Percentiles rank a stretch among this genome's conserved stretches.
Conservation (phyloP, 2,888 invertebrate genomes). For the Blastobasis adustella region DNA sequence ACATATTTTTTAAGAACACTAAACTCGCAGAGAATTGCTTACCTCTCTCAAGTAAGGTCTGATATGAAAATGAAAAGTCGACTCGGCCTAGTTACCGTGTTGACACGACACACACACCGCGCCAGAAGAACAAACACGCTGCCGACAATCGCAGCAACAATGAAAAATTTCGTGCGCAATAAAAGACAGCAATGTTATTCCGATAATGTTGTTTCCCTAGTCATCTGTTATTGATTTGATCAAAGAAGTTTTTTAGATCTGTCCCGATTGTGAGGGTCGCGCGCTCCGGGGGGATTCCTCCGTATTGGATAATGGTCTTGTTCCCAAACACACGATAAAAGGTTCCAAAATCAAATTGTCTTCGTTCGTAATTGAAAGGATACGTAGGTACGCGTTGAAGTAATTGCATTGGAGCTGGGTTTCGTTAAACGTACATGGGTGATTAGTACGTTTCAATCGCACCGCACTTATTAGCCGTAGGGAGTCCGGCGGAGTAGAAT, state of each 20-base stretch:
- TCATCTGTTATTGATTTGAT: constrained; percentile 20
- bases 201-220: not conserved
- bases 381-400: too few species aligned
- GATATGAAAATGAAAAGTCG: not conserved
- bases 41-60: too few species aligned
- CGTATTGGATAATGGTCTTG: constrained; percentile 44
- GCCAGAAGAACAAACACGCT: not conserved
- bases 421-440: not conserved
- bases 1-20: too few species aligned
- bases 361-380: too few species aligned
- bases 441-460: too few species aligned
- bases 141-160: not conserved
- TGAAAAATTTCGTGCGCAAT: not conserved
- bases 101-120: not conserved
- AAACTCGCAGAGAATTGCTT: too few species aligned
- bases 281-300: constrained; percentile 34
- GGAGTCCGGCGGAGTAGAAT: too few species aligned
- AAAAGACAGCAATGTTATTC: not conserved
- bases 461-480: too few species aligned
- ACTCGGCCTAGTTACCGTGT: not conserved
- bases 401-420: constrained; percentile 18
- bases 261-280: constrained; percentile 21
- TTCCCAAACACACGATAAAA: constrained; percentile 8
- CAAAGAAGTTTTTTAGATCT: constrained; percentile 26
- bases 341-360: constrained; percentile 21